Percentiles rank a stretch among this genome's conserved stretches.
Evolutionary conservation across 2,888 invertebrate genomes (phyloP).

Genomic region (Anthrax anthrax): DNA sequence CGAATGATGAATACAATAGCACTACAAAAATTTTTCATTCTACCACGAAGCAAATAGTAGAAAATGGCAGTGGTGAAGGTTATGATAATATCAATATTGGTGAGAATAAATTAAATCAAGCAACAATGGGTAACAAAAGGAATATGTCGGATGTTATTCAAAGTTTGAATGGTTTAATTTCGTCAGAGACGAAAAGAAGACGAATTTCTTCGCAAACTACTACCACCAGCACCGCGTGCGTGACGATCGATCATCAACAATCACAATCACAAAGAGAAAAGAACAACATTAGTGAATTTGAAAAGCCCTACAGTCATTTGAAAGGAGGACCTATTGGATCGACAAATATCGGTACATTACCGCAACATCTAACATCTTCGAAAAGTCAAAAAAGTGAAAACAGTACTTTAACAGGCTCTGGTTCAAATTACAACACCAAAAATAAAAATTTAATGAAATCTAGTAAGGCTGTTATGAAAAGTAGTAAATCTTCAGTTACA

Average conservation of each 20-base stretch:
- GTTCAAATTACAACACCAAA: neutral
- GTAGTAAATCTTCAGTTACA: neutral
- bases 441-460: conserved; percentile 10
- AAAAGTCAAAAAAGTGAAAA: conserved; percentile 15
- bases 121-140: conserved; percentile 7
- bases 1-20: conserved; percentile 6
- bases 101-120: conserved; percentile 1
- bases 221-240: too few species aligned
- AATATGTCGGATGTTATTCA: conserved; percentile 5
- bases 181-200: conserved; percentile 10
- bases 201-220: conserved; percentile 2
- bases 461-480: conserved; percentile 10
- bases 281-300: conserved; percentile 12
- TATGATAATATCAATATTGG: neutral
- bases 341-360: conserved; percentile 53
- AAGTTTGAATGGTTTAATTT: conserved; percentile 11
- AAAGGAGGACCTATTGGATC: conserved; percentile 39
- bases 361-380: conserved; percentile 19
- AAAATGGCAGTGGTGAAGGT: conserved; percentile 7
- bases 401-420: conserved; percentile 7
- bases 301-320: conserved; percentile 12
- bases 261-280: conserved; percentile 12
- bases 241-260: conserved; percentile 1
- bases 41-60: neutral
- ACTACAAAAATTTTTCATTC: conserved; percentile 1